A percentile compares a stretch with the other conserved stretches of the same genome.
phyloP scores from a whole-genome alignment of 2,113 vertebrate species.

The Gymnorhina tibicen region DNA sequence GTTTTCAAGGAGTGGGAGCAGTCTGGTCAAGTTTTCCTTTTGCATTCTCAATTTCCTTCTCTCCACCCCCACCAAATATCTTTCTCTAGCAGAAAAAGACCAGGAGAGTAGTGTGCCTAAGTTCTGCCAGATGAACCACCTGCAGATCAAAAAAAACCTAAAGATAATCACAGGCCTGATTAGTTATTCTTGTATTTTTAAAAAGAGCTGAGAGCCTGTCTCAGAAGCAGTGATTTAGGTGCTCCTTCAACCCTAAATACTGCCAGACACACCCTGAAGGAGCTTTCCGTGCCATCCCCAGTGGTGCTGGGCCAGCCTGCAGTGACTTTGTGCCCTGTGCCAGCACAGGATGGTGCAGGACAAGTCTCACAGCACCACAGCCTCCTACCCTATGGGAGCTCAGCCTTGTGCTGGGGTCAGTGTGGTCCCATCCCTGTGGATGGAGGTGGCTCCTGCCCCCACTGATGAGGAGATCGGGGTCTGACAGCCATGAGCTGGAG shows the following conservation, averaged over 20 bases:
- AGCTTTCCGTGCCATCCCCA: not conserved
- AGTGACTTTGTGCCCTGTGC: not conserved
- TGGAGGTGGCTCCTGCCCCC: not conserved
- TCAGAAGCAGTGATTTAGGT: not conserved
- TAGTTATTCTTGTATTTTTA: not conserved
- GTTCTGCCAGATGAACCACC: not conserved
- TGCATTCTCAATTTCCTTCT: not conserved
- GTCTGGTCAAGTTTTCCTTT: not conserved
- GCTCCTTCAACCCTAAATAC: not conserved
- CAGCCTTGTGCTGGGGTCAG: not conserved
- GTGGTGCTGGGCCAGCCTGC: not conserved
- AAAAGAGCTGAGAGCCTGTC: not conserved
- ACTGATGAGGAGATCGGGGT: not conserved
- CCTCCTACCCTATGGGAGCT: not conserved
- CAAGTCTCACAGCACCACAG: rapidly evolving
- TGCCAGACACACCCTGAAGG: not conserved
- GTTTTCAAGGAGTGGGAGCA: not conserved
- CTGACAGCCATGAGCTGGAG: not conserved
- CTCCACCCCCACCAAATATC: not conserved
- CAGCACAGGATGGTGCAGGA: not conserved
- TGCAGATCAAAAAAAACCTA: not conserved
- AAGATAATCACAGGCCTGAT: not conserved
- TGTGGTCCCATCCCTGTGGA: not conserved
- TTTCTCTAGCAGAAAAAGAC: not conserved
- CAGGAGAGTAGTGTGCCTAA: not conserved